phyloP scores from a whole-genome alignment of 1,140 invertebrate species.

The Parapsyche elsis region DNA sequence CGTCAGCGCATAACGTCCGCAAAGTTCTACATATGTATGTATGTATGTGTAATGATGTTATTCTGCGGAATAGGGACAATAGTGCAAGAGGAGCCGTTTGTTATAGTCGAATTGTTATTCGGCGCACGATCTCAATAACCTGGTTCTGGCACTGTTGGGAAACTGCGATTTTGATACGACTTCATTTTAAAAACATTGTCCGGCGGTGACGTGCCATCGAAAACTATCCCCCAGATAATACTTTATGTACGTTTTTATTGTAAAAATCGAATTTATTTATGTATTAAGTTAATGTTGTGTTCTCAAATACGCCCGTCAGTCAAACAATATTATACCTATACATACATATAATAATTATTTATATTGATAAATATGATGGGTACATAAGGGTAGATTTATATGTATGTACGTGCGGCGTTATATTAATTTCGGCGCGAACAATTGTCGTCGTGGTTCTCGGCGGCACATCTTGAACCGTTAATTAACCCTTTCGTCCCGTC shows the following conservation, averaged over 20 bases:
- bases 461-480: constrained; percentile 38
- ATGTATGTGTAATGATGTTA: not conserved
- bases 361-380: not conserved
- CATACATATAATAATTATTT: too few species aligned
- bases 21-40: too few species aligned
- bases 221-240: too few species aligned
- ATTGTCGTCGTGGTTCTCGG: constrained; percentile 6
- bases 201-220: not conserved
- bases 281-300: not conserved
- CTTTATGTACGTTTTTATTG: too few species aligned
- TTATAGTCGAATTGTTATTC: constrained; percentile 28
- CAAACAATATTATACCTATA: not conserved
- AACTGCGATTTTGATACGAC: constrained; percentile 27
- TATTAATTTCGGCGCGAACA: constrained; percentile 17
- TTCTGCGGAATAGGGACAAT: not conserved
- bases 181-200: constrained; percentile 36
- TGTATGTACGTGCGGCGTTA: not conserved
- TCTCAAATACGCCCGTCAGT: too few species aligned
- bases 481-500: constrained; percentile 47
- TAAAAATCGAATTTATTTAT: too few species aligned
- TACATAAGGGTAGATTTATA: not conserved
- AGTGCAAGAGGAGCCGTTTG: not conserved
- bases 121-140: constrained; percentile 35
- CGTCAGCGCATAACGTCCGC: not conserved
- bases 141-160: not conserved